Percentiles rank a stretch among this genome's conserved stretches.
phyloP scores from a whole-genome alignment of 1,140 invertebrate species.

The Rhopalosiphum padi region DNA sequence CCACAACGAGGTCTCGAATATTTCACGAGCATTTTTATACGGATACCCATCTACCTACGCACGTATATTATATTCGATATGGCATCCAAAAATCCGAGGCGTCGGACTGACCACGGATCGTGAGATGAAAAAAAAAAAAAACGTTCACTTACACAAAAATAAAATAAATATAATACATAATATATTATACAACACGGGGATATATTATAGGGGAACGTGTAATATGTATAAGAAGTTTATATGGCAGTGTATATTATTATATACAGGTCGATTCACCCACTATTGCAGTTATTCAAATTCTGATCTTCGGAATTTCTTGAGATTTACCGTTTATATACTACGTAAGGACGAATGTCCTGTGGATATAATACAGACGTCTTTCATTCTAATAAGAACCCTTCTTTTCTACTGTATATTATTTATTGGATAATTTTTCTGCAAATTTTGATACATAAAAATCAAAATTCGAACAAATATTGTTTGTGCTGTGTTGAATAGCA shows the following conservation, averaged over 20 bases:
- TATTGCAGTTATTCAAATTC: neutral
- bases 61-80: neutral
- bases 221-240: neutral
- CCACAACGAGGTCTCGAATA: neutral
- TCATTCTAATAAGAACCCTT: too few relatives aligned
- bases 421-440: too few relatives aligned
- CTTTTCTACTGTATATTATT: too few relatives aligned
- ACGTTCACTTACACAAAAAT: neutral
- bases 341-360: too few relatives aligned
- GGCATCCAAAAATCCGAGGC: neutral
- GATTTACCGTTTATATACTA: too few relatives aligned
- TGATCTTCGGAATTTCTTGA: too few relatives aligned
- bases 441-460: too few relatives aligned
- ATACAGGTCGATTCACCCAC: neutral
- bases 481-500: too few relatives aligned
- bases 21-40: neutral
- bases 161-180: neutral
- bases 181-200: neutral
- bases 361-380: too few relatives aligned
- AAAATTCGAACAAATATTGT: too few relatives aligned
- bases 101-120: neutral
- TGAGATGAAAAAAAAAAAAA: neutral
- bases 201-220: neutral
- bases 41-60: neutral
- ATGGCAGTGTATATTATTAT: neutral